Evolutionary conservation across 2,113 vertebrate species (phyloP).

Genomic region (Vulpes vulpes): DNA sequence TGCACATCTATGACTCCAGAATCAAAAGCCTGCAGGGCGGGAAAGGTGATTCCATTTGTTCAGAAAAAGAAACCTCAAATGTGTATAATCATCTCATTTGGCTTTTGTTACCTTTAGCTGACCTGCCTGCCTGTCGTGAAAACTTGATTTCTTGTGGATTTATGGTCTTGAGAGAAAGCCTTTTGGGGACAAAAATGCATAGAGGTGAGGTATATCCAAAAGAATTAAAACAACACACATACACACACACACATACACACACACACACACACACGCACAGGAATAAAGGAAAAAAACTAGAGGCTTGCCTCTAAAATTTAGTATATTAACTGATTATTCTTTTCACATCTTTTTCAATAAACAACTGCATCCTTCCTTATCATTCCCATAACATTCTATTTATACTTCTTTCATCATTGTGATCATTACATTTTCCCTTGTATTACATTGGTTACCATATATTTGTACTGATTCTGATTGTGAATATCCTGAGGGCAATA

Average conservation of each 20-base stretch:
- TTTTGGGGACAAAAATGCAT: neutral
- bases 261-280: neutral
- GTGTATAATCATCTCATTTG: neutral
- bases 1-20: conserved; percentile 48
- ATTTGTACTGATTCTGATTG: neutral
- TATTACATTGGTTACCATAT: neutral
- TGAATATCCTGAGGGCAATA: neutral
- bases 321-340: neutral
- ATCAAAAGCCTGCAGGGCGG: conserved; percentile 82
- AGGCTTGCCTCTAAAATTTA: neutral
- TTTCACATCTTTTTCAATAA: neutral
- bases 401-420: neutral
- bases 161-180: neutral
- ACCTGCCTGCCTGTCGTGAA: neutral
- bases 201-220: neutral
- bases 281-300: neutral
- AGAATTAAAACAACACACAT: neutral
- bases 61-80: neutral
- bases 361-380: neutral
- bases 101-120: neutral
- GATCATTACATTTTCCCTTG: neutral
- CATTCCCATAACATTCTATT: neutral
- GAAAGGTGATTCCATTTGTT: neutral
- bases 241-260: neutral
- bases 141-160: neutral